Evolutionary conservation across 2,888 invertebrate genomes (phyloP), one percentile per base, ranked within the genome.

Genomic region (Lasioglossum villosulum): DNA sequence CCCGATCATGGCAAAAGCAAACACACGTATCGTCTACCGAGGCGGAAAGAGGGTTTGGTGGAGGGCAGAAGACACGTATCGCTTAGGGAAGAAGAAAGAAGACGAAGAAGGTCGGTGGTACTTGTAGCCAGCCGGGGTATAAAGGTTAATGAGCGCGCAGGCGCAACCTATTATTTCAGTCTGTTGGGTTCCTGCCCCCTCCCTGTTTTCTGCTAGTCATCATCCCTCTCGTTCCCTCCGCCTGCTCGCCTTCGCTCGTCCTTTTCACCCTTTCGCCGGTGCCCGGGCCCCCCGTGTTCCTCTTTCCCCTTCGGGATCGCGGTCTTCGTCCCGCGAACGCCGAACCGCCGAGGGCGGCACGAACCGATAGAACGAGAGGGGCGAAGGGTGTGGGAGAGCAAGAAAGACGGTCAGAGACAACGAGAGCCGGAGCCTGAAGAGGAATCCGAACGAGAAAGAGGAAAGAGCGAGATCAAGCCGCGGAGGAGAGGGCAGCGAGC

Each of bases 61-160:
- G 73, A 86, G 86, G 66, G 30, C 80, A 70, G 74, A 63, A 63
- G 63, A 63, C 63, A 76, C 82, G 70, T 86, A 86, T 81, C 87
- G 86, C 82, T 23, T 23, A 89, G 86, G 63, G 66, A 66, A 66
- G 90, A 92, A 92, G 90, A 91, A 92, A 91, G 92, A 6, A 63
- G 63, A 63, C 63, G 91, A 93, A 90, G 92, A 93, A 94, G 93
- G 94, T 94, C 94, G 93, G 93, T 93, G 94, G 93, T 94, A 93
- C 93, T 93, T 92, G 93, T 92, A 91, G 92, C 92, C 90, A 91
- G 93, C 91, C 92, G 90, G 93, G 94, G 94, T 95, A 94, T 94
- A 95, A 95, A 95, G 95, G 95, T 95, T 95, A 95, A 95, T 95
- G 95, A 94, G 95, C 94, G 93, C 94, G 90, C 93, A 93, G 93